Base-by-base conservation (phyloP, 1,140 invertebrate species). In the Penaeus japonicus region DNA sequence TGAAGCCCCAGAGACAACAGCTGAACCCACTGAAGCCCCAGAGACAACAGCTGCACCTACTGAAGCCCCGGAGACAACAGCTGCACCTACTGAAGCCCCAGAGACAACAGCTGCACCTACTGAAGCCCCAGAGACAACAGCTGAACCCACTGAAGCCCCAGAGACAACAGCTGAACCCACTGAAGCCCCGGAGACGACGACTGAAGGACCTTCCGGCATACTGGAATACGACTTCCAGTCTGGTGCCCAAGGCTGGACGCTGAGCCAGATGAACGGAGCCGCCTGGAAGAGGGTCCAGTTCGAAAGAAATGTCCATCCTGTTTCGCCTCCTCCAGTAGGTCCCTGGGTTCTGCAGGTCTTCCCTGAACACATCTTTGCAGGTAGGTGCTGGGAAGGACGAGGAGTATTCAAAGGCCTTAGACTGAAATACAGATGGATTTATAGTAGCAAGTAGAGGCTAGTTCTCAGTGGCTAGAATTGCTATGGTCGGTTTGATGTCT, bases 281-380 rank as follows among this genome's bases (percentile, higher is more conserved):
- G 27, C 53, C 84, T 85, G 54, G 27, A 54, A 55, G 73, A 85
- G 84, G 73, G 84, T 85, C 32, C 12, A 59, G 20, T 57, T 85
- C 73, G 73, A 85, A 5, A 17, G 20, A 53, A 30, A 10, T 22
- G 7, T 4, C 17, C 59, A 59, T 15, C 22, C 15, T 1, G 53
- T 78, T 22, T 27, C 20, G 7, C 18, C 54, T 35, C 84, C 84
- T 7, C 84, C 84, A 5, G 73, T 12, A 32, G 84, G 84, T 22
- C 73, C 84, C 47, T 55, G 47, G 73, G 84, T 85, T 4, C 39
- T 85, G 27, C 70, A 85, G 32, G 54, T 85, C 20, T 75, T 55
- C 35, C 62, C 70, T 24, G 54, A 77, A 30, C 55, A 77, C 27
- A 55, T 85, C 10, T 57, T 59, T 17, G 18, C 84, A 35, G 84